Percentiles rank a stretch among this genome's conserved stretches.
Evolutionary conservation across 2,113 vertebrate species (phyloP).

Genomic region (Pituophis catenifer): DNA sequence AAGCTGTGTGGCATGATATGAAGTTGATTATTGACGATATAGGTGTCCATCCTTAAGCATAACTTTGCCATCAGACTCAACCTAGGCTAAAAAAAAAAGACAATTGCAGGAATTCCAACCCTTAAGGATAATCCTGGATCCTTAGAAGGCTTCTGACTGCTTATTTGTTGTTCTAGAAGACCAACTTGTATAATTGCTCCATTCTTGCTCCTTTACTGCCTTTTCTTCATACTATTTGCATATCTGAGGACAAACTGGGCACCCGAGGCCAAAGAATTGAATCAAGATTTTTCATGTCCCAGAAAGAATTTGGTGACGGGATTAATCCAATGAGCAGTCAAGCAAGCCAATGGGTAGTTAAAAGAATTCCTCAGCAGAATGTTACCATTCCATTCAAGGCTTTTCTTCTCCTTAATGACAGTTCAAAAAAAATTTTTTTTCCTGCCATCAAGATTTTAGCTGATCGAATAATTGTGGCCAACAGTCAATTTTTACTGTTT

Average conservation of each 20-base stretch:
- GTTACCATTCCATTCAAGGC: neutral
- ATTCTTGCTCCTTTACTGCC: neutral
- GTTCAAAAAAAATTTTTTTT: neutral
- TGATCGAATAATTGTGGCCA: conserved; percentile 31
- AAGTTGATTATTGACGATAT: neutral
- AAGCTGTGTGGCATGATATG: neutral
- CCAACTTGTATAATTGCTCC: neutral
- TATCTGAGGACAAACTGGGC: neutral
- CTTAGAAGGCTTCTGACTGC: neutral
- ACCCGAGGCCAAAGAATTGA: neutral
- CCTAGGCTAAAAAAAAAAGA: neutral
- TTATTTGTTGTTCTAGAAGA: neutral
- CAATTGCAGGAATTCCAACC: neutral
- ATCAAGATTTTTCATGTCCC: neutral
- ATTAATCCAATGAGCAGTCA: neutral
- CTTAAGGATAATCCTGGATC: neutral
- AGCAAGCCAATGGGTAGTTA: neutral
- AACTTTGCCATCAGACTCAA: neutral
- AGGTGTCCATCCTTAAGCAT: neutral
- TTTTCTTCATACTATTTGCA: neutral
- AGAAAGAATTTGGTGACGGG: neutral
- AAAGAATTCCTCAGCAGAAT: neutral
- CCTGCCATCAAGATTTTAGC: neutral
- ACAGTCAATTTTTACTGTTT: conserved; percentile 51
- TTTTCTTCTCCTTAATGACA: neutral